phyloP scores from a whole-genome alignment of 2,113 vertebrate genomes.

The Colinus virginianus region DNA sequence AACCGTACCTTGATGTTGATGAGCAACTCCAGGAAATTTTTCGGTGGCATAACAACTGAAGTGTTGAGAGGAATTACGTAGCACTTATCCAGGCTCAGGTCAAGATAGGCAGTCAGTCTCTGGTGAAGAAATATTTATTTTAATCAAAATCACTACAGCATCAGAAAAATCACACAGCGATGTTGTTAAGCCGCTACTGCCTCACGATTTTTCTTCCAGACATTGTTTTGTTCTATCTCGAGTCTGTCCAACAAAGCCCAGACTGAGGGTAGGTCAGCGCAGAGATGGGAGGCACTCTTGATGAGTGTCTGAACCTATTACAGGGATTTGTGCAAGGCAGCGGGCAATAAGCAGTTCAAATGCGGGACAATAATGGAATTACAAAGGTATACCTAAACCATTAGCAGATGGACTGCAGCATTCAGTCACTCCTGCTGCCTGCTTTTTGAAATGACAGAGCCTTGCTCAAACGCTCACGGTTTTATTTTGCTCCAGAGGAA shows the following conservation, averaged over 20 bases:
- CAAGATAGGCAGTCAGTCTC: conserved; percentile 95
- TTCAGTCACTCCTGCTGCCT: neutral
- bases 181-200: neutral
- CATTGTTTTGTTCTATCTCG: neutral
- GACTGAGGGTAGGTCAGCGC: neutral
- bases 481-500: neutral
- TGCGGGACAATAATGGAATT: neutral
- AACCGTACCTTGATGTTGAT: conserved; percentile 90
- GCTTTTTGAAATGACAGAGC: neutral
- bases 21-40: conserved; percentile 91
- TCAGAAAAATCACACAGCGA: neutral
- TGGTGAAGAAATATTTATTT: conserved; percentile 64
- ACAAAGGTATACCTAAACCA: neutral
- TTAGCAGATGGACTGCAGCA: neutral
- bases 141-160: neutral
- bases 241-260: neutral
- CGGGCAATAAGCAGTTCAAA: neutral
- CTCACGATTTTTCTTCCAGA: neutral
- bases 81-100: conserved; percentile 95
- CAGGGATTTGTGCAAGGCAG: neutral
- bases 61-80: conserved; percentile 97
- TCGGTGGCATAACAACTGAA: conserved; percentile 95
- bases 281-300: neutral
- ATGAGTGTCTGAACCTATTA: neutral
- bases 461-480: neutral